A percentile compares a stretch with the other conserved stretches of the same genome.
These are phyloP conservation scores for Hirtodrosophila histrioides DNA, from an alignment of 2,888 invertebrate species.

Conservation along the genomic window DNA sequence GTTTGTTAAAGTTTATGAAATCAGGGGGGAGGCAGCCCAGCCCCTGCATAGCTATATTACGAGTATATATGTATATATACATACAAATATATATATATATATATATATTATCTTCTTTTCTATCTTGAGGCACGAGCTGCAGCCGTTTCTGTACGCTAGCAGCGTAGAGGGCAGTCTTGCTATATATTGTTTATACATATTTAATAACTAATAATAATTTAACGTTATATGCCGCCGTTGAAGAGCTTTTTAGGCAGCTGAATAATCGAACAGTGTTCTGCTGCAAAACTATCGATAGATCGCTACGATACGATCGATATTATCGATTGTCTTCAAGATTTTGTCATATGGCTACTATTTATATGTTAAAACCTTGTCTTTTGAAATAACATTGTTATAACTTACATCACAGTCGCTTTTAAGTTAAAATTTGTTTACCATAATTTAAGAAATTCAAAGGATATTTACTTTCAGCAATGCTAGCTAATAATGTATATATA, in stretches of 20 bases:
- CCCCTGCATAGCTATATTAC: constrained; percentile 22
- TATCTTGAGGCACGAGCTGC: neutral
- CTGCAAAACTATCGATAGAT: no score
- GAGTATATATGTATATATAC: constrained; percentile 10
- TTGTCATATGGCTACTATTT: no score
- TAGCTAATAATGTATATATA: no score
- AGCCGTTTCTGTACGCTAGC: no score
- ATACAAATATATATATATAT: constrained; percentile 13
- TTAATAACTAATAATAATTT: constrained; percentile 16
- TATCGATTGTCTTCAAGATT: no score
- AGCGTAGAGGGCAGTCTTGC: constrained; percentile 1
- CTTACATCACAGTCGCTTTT: no score
- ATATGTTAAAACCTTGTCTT: no score
- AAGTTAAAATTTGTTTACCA: no score
- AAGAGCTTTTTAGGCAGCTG: constrained; percentile 4
- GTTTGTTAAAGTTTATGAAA: constrained; percentile 49
- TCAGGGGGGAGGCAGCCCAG: constrained; percentile 2
- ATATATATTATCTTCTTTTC: constrained; percentile 6
- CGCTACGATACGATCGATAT: no score
- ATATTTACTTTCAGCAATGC: no score
- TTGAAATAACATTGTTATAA: no score
- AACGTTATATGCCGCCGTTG: constrained; percentile 7
- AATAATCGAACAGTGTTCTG: neutral
- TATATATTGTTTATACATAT: constrained; percentile 39
- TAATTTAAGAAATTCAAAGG: no score